Evolutionary conservation across 2,888 invertebrate genomes (phyloP).

Genomic region (Anodontia alba): DNA sequence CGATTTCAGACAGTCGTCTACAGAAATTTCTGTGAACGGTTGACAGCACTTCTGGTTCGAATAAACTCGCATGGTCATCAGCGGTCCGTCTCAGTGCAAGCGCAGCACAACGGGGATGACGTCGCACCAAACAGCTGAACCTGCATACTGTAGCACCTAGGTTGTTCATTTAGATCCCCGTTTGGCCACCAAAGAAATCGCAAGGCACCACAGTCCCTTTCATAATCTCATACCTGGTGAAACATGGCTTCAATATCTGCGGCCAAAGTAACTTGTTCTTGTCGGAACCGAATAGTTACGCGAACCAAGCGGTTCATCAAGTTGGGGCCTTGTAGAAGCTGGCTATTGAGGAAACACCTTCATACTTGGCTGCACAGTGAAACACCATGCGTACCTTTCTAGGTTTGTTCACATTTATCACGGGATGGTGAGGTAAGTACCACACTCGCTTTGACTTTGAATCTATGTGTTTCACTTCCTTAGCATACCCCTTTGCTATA

Average conservation of each 20-base stretch:
- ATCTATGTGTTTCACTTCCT: conserved; percentile 15
- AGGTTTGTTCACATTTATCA: conserved; percentile 48
- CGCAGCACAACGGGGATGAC: conserved; percentile 50
- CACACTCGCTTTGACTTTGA: conserved; percentile 20
- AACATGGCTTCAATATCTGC: conserved; percentile 62
- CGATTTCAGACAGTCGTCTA: conserved; percentile 37
- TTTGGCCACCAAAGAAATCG: conserved; percentile 56
- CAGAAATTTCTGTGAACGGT: conserved; percentile 37
- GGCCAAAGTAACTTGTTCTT: conserved; percentile 35
- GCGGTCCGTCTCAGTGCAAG: conserved; percentile 48
- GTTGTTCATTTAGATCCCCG: conserved; percentile 31
- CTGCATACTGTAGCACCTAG: conserved; percentile 30
- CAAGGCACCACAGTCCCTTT: conserved; percentile 36
- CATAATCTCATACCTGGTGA: conserved; percentile 49
- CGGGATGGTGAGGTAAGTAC: conserved; percentile 58
- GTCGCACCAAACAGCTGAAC: conserved; percentile 52
- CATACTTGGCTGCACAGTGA: conserved; percentile 52
- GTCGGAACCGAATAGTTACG: conserved; percentile 49
- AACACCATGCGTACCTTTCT: conserved; percentile 49
- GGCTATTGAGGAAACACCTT: conserved; percentile 51
- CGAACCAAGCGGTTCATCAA: conserved; percentile 51
- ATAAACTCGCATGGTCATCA: conserved; percentile 22
- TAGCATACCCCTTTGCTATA: conserved; percentile 47
- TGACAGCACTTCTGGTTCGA: conserved; percentile 27
- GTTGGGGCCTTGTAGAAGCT: conserved; percentile 57